Evolutionary conservation across 2,888 invertebrate species (phyloP), one percentile per base, ranked within the genome.

Genomic region (Listrodromus nycthemerus): DNA sequence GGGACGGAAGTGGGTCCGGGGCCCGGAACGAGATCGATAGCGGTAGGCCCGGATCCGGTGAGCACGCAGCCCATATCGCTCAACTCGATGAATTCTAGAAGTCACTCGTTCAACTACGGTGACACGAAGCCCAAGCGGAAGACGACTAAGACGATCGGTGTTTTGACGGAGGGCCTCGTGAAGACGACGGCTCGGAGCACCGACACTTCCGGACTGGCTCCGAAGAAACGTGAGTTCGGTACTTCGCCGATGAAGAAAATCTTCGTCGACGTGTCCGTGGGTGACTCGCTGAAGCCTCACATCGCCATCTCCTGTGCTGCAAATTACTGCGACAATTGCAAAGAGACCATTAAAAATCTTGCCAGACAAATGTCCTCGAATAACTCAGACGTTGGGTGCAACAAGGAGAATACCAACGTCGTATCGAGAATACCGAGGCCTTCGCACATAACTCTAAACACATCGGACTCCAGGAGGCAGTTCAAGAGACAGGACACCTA

Each of bases 271-370:
- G 94, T 94, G 0, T 94, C 94, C 21, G 95, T 95, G 50, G 95
- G 95, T 0, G 94, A 94, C 30, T 94, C 94, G 10, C 91, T 94
- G 1, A 94, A 94, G 87, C 94, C 87, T 0, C 94, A 94, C 71
- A 94, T 95, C 61, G 93, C 94, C 0, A 94, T 94, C 41, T 93
- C 94, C 16, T 94, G 94, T 86, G 94, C 94, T 55, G 94, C 94
- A 33, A 95, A 95, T 86, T 95, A 95, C 87, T 95, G 95, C 93
- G 95, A 95, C 90, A 95, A 95, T 84, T 95, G 95, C 89, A 95
- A 95, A 88, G 95, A 94, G 87, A 94, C 94, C 52, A 95, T 95
- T 13, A 95, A 94, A 82, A 93, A 94, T 82, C 92, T 95, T 85
- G 95, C 95, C 16, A 94, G 94, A 85, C 91, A 92, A 45, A 91